Base-by-base conservation (phyloP, 2,797 vertebrate genomes). In the Girardinus metallicus region DNA sequence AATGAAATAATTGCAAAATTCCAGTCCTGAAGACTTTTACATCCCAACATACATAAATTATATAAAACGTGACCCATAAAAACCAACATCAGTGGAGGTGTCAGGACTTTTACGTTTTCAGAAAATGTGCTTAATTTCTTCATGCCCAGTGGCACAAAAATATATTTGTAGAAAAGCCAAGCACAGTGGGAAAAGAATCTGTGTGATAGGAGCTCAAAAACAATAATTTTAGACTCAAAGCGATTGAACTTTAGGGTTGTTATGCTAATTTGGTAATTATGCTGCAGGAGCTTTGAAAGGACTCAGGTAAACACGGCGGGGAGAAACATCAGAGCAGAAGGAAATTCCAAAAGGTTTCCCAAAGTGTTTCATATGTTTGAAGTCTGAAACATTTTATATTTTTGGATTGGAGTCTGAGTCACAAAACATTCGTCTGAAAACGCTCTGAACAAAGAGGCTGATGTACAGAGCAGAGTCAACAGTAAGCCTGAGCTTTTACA, bases 401-500 rank as follows among this genome's bases (percentile, higher is more conserved):
- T 89, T 86, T 55, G 43, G 62, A 55, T n/a, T 9, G 43, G 78
- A 57, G 26, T 75, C 81, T 81, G 70, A 83, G 77, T 83, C 84
- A 83, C 75, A 66, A 64, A 74, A 77, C 60, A 49, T 80, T 87
- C 49, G 41, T 83, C 86, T 85, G 55, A 64, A 81, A 74, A 72
- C 10, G n/a, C 47, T 83, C 8, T 7, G 47, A 47, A 51, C 47
- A 74, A 66, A 75, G 64, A 13, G 16, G 75, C 71, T 73, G 0
- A 2, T 82, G 71, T 86, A 85, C 39, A 80, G 71, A 79, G 70
- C 66, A 4, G 75, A 80, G 73, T 31, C 75, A 68, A 71, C 76
- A 79, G 77, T 80, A 76, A 80, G 70, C 57, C 78, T 31, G 47
- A 23, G 44, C 80, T 86, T 90, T 84, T 85, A 80, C 80, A 39